These are phyloP conservation scores for Temnopleurus reevesii DNA, from an alignment of 53 echinoderm and acorn worm genomes.

Conservation along the genomic window DNA sequence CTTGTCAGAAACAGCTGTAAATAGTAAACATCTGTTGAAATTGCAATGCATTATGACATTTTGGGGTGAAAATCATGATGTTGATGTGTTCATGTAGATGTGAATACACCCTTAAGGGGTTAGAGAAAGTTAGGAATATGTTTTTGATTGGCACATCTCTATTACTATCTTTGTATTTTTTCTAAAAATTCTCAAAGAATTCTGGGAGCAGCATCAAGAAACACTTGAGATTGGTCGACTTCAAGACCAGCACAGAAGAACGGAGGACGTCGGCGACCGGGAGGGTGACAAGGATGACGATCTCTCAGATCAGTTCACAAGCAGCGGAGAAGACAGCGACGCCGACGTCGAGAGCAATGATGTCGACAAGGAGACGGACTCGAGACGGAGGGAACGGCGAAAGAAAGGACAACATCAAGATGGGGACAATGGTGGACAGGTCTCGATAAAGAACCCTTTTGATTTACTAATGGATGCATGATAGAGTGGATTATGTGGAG, in stretches of 20 bases:
- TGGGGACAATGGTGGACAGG: constrained; percentile 10
- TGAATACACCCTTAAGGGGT: not conserved
- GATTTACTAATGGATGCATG: constrained; percentile 55
- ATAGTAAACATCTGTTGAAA: no score
- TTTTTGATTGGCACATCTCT: not conserved
- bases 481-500: no score
- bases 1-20: no score
- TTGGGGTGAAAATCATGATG: no score
- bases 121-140: not conserved
- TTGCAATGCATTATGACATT: no score
- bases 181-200: constrained; percentile 38
- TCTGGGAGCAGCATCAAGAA: constrained; percentile 87
- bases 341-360: constrained; percentile 95
- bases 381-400: constrained; percentile 12
- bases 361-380: constrained; percentile 61
- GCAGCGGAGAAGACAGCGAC: constrained; percentile 80
- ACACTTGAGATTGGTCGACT: constrained; percentile 79
- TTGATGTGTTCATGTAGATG: no score
- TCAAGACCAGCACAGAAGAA: constrained; percentile 78
- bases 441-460: constrained; percentile 53
- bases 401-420: not conserved
- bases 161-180: not conserved
- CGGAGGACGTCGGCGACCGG: constrained; percentile 24
- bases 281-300: constrained; percentile 36
- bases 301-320: constrained; percentile 55